Evolutionary conservation across 2,113 vertebrate genomes (phyloP).

Genomic region (Daubentonia madagascariensis): DNA sequence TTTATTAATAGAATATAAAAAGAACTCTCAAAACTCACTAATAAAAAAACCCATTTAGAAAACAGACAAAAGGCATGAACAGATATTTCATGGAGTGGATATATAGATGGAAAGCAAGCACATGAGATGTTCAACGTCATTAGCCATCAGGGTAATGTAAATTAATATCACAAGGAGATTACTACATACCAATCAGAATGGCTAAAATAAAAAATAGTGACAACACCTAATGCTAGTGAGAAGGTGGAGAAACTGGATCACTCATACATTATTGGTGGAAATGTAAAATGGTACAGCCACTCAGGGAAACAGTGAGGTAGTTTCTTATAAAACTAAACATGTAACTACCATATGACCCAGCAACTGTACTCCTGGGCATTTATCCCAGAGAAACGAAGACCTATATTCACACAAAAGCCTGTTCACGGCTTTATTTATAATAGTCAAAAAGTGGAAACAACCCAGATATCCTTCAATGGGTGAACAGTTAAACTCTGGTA

Average conservation of each 20-base stretch:
- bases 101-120: not conserved
- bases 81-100: not conserved
- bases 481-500: not conserved
- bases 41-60: constrained; percentile 9
- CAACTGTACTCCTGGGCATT: not conserved
- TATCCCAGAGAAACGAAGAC: constrained; percentile 26
- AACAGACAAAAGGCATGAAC: constrained; percentile 5
- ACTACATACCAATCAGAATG: not conserved
- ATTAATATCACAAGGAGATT: constrained; percentile 29
- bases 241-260: not conserved
- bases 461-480: not conserved
- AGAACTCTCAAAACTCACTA: constrained; percentile 18
- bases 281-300: not conserved
- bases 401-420: constrained; percentile 33
- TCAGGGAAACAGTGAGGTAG: not conserved
- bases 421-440: not conserved
- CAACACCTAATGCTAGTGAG: not conserved
- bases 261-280: not conserved
- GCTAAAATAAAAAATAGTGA: constrained; percentile 4
- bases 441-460: constrained; percentile 21
- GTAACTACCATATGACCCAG: not conserved
- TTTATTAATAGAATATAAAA: not conserved
- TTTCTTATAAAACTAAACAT: constrained; percentile 40
- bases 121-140: not conserved
- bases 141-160: constrained; percentile 14